These are phyloP conservation scores for Polypterus bichir DNA, from an alignment of 2,113 vertebrate genomes.

Conservation along the genomic window DNA sequence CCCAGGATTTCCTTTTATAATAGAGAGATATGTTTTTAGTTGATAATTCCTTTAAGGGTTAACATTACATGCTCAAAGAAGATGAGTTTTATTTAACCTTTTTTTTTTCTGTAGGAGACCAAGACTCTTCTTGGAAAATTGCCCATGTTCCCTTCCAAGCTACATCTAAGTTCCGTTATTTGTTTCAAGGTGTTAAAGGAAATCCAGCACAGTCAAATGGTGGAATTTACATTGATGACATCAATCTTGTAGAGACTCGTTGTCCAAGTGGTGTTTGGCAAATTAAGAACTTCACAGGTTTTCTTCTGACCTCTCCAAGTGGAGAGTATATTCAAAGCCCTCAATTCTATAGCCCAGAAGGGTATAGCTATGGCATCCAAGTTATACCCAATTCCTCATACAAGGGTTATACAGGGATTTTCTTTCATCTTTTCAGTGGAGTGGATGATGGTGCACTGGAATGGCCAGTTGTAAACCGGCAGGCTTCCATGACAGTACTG, in stretches of 20 bases:
- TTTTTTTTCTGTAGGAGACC: conserved; percentile 40
- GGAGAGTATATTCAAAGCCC: conserved; percentile 14
- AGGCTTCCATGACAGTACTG: conserved; percentile 60
- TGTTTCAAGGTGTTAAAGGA: conserved; percentile 67
- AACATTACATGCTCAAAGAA: too few relatives aligned
- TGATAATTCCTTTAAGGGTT: too few relatives aligned
- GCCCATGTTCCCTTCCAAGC: conserved; percentile 58
- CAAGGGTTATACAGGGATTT: conserved; percentile 42
- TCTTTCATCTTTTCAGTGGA: conserved; percentile 69
- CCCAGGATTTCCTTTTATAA: too few relatives aligned
- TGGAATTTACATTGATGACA: conserved; percentile 6
- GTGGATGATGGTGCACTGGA: conserved; percentile 64
- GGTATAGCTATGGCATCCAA: conserved; percentile 15
- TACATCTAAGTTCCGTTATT: conserved; percentile 71
- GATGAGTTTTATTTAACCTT: too few relatives aligned
- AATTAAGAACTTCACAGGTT: conserved; percentile 16
- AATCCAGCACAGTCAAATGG: conserved; percentile 30
- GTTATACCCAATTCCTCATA: conserved; percentile 19
- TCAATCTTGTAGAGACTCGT: conserved; percentile 19
- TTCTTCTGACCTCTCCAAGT: conserved; percentile 7
- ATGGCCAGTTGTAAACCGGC: conserved; percentile 73
- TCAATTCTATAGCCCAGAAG: conserved; percentile 18
- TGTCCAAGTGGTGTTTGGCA: conserved; percentile 12
- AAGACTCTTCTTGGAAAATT: conserved; percentile 66
- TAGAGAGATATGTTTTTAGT: too few relatives aligned